A percentile compares a stretch with the other conserved stretches of the same genome.
Conservation (phyloP, 1,140 invertebrate genomes). For the Whitmania pigra region DNA sequence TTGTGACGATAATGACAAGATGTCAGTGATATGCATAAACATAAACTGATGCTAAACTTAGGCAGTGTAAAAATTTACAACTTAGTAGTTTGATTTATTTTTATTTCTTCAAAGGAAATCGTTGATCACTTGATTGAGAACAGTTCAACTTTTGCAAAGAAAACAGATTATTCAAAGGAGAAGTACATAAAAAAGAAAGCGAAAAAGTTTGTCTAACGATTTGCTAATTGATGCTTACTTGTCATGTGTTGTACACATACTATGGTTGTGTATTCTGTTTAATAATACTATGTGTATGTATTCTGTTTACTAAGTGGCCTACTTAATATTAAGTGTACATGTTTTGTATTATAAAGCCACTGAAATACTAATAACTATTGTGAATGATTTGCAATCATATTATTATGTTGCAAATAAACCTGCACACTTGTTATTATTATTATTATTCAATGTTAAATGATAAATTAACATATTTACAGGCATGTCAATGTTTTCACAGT, state of each 20-base stretch:
- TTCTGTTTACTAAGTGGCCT: no score
- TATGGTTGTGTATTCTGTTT: neutral
- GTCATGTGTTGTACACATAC: neutral
- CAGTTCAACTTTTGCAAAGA: slow-evolving; percentile 63
- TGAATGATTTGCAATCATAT: no score
- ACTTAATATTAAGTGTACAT: no score
- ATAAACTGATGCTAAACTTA: no score
- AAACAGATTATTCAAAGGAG: slow-evolving; percentile 81
- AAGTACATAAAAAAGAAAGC: slow-evolving; percentile 90
- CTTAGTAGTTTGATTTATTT: slow-evolving; percentile 6
- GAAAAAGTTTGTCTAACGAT: slow-evolving; percentile 59
- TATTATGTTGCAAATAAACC: no score
- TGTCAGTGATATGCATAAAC: no score
- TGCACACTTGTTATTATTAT: no score
- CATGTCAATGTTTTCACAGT: slow-evolving; percentile 28
- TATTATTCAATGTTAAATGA: neutral
- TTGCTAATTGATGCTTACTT: neutral
- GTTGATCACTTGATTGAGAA: slow-evolving; percentile 73
- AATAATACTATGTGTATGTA: no score
- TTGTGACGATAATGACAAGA: neutral
- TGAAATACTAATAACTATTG: no score
- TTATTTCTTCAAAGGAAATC: slow-evolving; percentile 51
- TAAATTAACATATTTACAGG: slow-evolving; percentile 25
- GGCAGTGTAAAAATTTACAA: slow-evolving; percentile 7
- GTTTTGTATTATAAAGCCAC: no score